Base-by-base conservation (phyloP, 2,113 vertebrate genomes). In the Mola mola region DNA sequence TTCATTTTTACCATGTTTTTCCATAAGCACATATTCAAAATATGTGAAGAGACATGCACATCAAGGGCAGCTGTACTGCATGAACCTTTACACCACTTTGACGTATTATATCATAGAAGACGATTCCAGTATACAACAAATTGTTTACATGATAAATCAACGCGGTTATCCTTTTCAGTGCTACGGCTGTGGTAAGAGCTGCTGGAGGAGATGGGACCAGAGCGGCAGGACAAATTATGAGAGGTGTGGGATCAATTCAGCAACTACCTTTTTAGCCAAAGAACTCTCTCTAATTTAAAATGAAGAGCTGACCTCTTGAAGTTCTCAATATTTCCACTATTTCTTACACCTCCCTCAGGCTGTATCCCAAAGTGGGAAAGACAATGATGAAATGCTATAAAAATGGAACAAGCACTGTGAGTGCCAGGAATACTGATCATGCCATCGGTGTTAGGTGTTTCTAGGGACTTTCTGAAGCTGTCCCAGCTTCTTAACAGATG, bases 381-480 rank as follows among this genome's bases (percentile, higher is more conserved):
- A 75, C 46, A 63, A 61, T 79, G 79, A 86, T 79, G 75, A 83
- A 81, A 84, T 68, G 64, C 66, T 63, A 56, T 72, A 59, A 78
- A 85, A 83, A 81, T 46, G 19, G 40, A 66, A 68, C 31, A 34
- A 65, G 66, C 59, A 51, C 1, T 13, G 7, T 9, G 38, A 52
- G 47, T 10, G 56, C 15, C 38, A 25, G 9, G 70, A 78, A 78
- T 71, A 66, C 57, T 56, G 60, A 81, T 78, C 60, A n/a, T n/a
- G n/a, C n/a, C n/a, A n/a, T 40, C 37, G 7, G 15, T 40, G 37
- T 40, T 2, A n/a, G n/a, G n/a, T n/a, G n/a, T n/a, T n/a, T n/a
- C n/a, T n/a, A n/a, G n/a, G n/a, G n/a, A n/a, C n/a, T n/a, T n/a
- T n/a, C n/a, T n/a, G n/a, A n/a, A n/a, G n/a, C n/a, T n/a, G n/a